Evolutionary conservation across 2,888 invertebrate genomes (phyloP), one percentile per base, ranked within the genome.

Genomic region (Myopa testacea): DNA sequence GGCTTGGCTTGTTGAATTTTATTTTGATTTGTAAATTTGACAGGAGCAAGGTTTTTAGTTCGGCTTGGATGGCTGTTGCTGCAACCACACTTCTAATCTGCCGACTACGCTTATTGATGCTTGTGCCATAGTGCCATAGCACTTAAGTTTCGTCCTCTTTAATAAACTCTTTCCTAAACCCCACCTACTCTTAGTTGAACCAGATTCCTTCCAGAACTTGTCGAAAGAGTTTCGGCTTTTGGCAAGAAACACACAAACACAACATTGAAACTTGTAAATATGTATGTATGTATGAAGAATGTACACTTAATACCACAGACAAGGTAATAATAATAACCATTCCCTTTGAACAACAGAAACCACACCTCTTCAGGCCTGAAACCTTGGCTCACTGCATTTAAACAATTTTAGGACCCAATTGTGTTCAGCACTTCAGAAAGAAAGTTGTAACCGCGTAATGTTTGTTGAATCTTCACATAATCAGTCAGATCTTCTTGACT

Each of bases 1-100:
- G 87, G 85, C 83, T 82, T 85, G 84, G 87, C 86, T 87, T 87
- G 87, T 87, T 87, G 87, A 87, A 87, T 87, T 87, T 87, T 87
- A 87, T 87, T 87, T 87, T 87, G 87, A 87, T 84, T 83, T 87
- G 87, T 87, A 82, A 81, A 38, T 62, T 58, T 58, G 16, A 19
- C 14, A 0, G 26, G 62, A 63, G 50, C 62, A 6, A 63, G 26
- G 14, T 4, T 65, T 65, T 65, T 65, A 38, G 19, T 65, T 16
- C 37, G 6, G 16, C 58, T 19, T 16, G 7, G 26, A 63, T 3
- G 26, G 26, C 1, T 19, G 62, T 19, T 34, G 62, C 62, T 62
- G 8, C 50, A 50, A 7, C 52, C 50, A 4, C 12, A n/a, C 69
- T 52, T 1, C 8, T 34, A 7, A 12, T 67, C 55, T 34, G 55